Base-by-base conservation (phyloP, 2,888 invertebrate species). In the Leucania comma region DNA sequence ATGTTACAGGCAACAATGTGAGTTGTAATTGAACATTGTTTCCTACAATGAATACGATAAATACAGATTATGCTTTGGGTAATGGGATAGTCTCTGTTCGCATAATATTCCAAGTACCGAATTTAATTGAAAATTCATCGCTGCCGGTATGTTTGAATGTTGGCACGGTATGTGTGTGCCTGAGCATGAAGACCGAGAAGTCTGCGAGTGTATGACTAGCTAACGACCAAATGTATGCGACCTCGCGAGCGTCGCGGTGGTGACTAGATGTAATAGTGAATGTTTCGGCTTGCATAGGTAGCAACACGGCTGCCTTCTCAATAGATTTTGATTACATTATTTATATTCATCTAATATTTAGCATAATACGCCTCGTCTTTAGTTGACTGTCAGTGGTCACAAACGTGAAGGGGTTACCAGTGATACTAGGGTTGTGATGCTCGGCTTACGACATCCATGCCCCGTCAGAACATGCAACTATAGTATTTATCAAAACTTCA, bases 231-330 rank as follows among this genome's bases (percentile, higher is more conserved):
- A 66, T 75, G 75, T 75, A 60, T 29, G 61, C 58, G 65, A 68
- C 29, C 62, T 22, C 8, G 38, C 22, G 57, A 60, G 57, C 57
- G 62, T 61, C 68, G 63, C 65, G 68, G 66, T 72, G 75, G 64
- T 76, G 65, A 71, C 60, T 77, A 82, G 84, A 74, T 68, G 58
- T 84, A 76, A 72, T 82, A 82, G 76, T 68, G 51, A 81, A 79
- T 78, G 59, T 75, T 74, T 73, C 66, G 58, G 81, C 85, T 81
- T 66, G 78, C 74, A 82, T 84, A 78, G 76, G 78, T 85, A 82
- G 80, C 81, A 68, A 78, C 65, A 75, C 50, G 67, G 74, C 81
- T 72, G 73, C 74, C 79, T 80, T 78, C 54, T 56, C 60, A 78
- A 75, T 78, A 77, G 66, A 73, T 80, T 72, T 72, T 69, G 64